Evolutionary conservation across 2,797 vertebrate genomes (phyloP).

Genomic region (Myotis myotis): DNA sequence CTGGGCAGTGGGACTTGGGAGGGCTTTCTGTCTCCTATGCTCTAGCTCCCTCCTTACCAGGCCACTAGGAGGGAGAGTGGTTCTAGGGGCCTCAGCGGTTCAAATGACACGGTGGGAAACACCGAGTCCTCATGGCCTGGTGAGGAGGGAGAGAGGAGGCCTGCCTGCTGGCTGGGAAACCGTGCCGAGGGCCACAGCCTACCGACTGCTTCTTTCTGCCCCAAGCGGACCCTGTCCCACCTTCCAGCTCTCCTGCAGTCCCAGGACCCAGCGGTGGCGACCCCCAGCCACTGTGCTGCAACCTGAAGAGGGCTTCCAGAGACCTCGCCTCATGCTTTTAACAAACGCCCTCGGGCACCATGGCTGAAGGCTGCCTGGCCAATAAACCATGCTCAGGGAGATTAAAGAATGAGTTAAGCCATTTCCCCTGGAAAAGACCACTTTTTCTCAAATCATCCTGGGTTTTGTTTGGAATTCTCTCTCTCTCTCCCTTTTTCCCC

Average conservation of each 20-base stretch:
- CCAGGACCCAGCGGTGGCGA: neutral
- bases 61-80: no score
- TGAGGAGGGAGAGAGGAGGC: neutral
- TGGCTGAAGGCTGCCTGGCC: neutral
- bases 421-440: constrained; percentile 19
- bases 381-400: neutral
- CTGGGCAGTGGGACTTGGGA: neutral
- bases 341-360: neutral
- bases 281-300: neutral
- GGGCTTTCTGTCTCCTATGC: neutral
- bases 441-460: neutral
- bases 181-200: neutral
- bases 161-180: neutral
- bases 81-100: no score
- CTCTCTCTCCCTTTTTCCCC: neutral
- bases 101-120: no score
- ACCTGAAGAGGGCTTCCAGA: neutral
- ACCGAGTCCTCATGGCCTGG: neutral
- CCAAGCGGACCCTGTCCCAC: neutral
- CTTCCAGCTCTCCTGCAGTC: neutral
- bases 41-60: neutral
- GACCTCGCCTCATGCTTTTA: neutral
- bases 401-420: neutral
- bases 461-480: constrained; percentile 56
- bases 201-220: fast-evolving